These are phyloP conservation scores for Labeo rohita DNA, from an alignment of 2,113 vertebrate genomes.

Conservation along the genomic window DNA sequence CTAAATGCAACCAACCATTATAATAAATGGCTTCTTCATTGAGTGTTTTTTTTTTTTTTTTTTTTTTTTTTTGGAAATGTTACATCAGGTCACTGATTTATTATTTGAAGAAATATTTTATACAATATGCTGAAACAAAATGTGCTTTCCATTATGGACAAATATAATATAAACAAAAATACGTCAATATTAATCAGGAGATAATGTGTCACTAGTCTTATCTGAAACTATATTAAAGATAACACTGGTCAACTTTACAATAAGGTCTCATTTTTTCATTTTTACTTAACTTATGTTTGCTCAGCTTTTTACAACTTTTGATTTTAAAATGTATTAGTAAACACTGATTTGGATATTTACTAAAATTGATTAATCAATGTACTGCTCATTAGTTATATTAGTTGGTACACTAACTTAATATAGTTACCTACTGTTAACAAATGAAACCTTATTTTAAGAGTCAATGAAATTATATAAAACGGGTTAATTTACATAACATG, in stretches of 20 bases:
- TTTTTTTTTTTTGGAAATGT: not conserved
- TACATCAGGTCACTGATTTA: not conserved
- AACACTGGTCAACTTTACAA: not conserved
- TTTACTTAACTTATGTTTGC: not conserved
- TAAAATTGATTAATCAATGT: not conserved
- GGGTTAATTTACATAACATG: not conserved
- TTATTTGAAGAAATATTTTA: not conserved
- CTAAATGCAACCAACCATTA: not conserved
- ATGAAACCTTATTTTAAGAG: no score
- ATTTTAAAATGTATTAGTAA: not conserved
- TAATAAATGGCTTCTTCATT: not conserved
- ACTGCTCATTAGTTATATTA: no score
- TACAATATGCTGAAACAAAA: not conserved
- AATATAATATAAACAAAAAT: not conserved
- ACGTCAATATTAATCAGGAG: not conserved
- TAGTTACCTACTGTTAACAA: not conserved
- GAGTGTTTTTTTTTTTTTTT: not conserved
- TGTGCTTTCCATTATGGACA: not conserved
- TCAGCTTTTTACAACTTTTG: not conserved
- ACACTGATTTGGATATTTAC: not conserved
- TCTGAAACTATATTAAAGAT: no score
- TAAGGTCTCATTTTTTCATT: not conserved
- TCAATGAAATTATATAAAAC: not conserved
- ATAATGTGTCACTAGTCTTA: no score
- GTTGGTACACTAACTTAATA: not conserved